Base-by-base conservation (phyloP, 2,888 invertebrate species). In the Macroteleia sp. region DNA sequence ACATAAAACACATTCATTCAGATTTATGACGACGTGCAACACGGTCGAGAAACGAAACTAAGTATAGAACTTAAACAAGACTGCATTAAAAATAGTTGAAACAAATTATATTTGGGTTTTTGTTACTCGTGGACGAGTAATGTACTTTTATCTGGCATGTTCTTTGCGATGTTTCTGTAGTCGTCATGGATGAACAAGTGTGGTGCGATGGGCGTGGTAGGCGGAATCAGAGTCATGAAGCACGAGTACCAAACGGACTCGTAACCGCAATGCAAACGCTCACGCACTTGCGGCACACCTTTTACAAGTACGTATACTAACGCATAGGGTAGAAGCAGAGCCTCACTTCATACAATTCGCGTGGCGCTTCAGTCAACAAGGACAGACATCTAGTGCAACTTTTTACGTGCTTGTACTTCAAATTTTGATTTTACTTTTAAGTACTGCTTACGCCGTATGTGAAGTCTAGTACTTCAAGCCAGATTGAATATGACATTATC, bases 161-260 rank as follows among this genome's bases (percentile, higher is more conserved):
- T 73, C 73, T 50, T 70, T 25, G 67, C 77, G 62, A 73, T 77
- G 71, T 86, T 87, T 85, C 86, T 64, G 85, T 80, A 80, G 57
- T 82, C 83, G 87, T 89, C 88, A 86, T 82, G 88, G 87, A 82
- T 85, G 89, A 87, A 84, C 88, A 85, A 88, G 85, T 83, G 84
- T 81, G 87, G 86, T 85, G 85, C 84, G 83, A 87, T 90, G 89
- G 90, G 90, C 90, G 91, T 90, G 88, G 86, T 84, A 69, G 81
- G 61, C 73, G 75, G 81, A 82, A 85, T 77, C 77, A 57, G 67
- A 71, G 61, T 77, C 73, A 62, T 67, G 77, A 73, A 73, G 77
- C 77, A 77, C 77, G 77, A 73, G 70, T 66, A 67, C 67, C 67
- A 57, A 69, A 76, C 76, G 64, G 50, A 76, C 71, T 66, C 71